These are phyloP conservation scores for Cephalopterus ornatus DNA, from an alignment of 2,113 vertebrate genomes.

Conservation along the genomic window DNA sequence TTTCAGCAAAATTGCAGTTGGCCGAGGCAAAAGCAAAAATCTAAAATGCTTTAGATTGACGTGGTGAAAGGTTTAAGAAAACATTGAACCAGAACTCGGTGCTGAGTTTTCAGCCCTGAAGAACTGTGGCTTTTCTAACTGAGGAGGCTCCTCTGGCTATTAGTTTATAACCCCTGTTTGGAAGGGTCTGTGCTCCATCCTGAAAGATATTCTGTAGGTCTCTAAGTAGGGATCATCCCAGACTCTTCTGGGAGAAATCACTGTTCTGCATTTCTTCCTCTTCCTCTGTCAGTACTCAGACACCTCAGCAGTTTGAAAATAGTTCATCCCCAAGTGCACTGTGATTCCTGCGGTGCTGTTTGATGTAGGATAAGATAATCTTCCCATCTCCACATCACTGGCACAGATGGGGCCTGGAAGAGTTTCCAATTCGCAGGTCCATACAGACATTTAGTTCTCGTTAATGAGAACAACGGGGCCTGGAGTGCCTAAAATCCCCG, in stretches of 20 bases:
- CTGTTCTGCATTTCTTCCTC: background rate
- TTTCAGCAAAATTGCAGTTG: background rate
- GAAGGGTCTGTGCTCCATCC: background rate
- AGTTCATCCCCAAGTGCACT: background rate
- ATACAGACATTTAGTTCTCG: rapidly evolving
- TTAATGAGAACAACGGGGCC: background rate
- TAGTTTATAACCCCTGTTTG: background rate
- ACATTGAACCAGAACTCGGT: background rate
- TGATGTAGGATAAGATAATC: background rate
- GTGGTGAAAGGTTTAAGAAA: background rate
- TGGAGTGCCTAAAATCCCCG: background rate
- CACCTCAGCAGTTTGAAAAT: background rate
- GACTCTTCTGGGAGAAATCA: background rate
- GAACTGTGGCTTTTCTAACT: background rate
- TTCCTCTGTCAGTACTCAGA: background rate
- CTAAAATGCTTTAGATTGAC: background rate
- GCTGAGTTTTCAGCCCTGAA: background rate
- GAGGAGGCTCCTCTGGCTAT: background rate
- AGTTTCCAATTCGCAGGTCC: background rate
- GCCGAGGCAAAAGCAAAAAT: background rate
- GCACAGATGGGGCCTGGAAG: background rate
- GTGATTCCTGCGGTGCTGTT: background rate
- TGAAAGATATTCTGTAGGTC: background rate
- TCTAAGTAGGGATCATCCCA: background rate
- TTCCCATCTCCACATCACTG: background rate